phyloP scores from a whole-genome alignment of 1,140 invertebrate species.

The Philopotamus ludificatus region DNA sequence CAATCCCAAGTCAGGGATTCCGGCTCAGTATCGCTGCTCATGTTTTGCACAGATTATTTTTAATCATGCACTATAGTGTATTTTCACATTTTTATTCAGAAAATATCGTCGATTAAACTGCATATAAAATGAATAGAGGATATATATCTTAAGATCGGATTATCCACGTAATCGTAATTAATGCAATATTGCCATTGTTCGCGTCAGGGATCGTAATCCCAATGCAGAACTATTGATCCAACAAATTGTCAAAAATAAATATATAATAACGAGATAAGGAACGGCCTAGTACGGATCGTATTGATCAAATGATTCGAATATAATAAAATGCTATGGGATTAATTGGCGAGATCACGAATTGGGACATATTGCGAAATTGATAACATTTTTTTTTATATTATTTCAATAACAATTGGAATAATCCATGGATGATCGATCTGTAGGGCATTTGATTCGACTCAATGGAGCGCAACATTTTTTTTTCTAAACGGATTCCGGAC shows the following conservation, averaged over 20 bases:
- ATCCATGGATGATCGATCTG: neutral
- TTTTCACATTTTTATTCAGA: conserved; percentile 2
- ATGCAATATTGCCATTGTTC: too few species aligned
- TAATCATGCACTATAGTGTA: neutral
- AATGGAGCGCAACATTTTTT: conserved; percentile 29
- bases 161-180: neutral
- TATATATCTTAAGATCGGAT: neutral
- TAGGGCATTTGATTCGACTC: conserved; percentile 16
- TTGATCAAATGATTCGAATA: neutral
- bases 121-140: neutral
- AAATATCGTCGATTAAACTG: neutral
- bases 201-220: too few species aligned
- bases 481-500: conserved; percentile 4
- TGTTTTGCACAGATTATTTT: conserved; percentile 19
- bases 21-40: conserved; percentile 37
- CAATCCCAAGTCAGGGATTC: conserved; percentile 51
- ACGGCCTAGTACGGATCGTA: neutral
- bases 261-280: neutral
- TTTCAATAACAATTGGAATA: neutral
- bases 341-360: neutral
- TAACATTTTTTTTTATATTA: neutral
- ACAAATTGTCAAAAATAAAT: neutral
- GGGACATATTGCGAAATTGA: neutral
- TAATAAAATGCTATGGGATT: neutral
- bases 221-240: neutral